A percentile compares a stretch with the other conserved stretches of the same genome.
Conservation (phyloP, 2,888 invertebrate genomes). For the Amblyteles armatorius region DNA sequence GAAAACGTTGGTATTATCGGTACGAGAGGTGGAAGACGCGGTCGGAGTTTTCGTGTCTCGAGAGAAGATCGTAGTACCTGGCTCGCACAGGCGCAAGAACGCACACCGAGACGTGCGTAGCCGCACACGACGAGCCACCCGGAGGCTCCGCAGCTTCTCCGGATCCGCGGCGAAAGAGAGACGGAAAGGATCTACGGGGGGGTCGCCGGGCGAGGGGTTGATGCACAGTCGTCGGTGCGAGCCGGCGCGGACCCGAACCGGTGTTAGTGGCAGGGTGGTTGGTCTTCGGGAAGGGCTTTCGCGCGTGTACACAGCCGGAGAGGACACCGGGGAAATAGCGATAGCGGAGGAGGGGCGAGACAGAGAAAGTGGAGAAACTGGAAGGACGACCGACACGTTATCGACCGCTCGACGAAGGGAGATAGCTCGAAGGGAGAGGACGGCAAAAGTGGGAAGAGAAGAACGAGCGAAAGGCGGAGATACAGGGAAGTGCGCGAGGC, state of each 20-base stretch:
- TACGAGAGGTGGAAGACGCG: conserved; percentile 16
- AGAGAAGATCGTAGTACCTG: conserved; percentile 22
- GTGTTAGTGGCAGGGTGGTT: conserved; percentile 35
- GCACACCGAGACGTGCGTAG: neutral
- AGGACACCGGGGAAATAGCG: conserved; percentile 58
- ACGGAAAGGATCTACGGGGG: conserved; percentile 46
- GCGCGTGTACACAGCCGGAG: conserved; percentile 40
- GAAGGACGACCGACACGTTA: conserved; percentile 63
- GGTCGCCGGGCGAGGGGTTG: conserved; percentile 32
- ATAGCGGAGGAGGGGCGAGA: conserved; percentile 35
- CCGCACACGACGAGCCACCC: neutral
- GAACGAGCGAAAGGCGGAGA: conserved; percentile 18
- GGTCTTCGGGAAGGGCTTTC: conserved; percentile 57
- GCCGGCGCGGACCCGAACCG: conserved; percentile 1
- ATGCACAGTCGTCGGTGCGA: conserved; percentile 24
- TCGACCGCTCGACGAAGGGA: conserved; percentile 61
- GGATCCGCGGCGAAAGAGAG: conserved; percentile 29
- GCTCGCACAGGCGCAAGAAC: neutral
- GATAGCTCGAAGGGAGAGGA: conserved; percentile 52
- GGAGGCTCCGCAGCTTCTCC: neutral
- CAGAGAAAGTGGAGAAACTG: conserved; percentile 41
- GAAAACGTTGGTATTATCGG: conserved; percentile 63
- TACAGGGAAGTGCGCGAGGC: conserved; percentile 46
- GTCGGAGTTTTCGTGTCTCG: conserved; percentile 40
- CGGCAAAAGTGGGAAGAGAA: conserved; percentile 50